Evolutionary conservation across 2,797 vertebrate genomes (phyloP), one percentile per base, ranked within the genome.

Genomic region (Carcharodon carcharias): DNA sequence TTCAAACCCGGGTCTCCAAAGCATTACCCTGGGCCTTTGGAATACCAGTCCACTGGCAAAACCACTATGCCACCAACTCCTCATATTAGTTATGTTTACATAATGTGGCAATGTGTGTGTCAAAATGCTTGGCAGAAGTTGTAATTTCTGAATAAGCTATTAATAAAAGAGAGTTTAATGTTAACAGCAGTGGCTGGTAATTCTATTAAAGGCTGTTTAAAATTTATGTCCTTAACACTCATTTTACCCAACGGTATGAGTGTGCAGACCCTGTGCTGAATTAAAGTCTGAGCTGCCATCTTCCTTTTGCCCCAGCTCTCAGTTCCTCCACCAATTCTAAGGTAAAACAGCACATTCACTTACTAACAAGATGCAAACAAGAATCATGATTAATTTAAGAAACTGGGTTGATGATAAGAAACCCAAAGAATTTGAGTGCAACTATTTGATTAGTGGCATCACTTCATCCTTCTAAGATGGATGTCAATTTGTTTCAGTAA

Each of bases 111-210:
- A 63, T 21, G 40, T 23, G 23, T 50, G n/a, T 2, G 26, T 95
- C 93, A 69, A 23, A 69, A 71, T 50, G 93, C 31, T 93, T 95
- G 93, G 65, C 93, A 50, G 40, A 31, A 50, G 45, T 28, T 45
- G 23, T 71, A 95, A 67, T 95, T 71, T 95, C 65, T 71, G 23
- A 95, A 95, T 71, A 95, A 69, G 40, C 92, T 69, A 95, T 69
- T 95, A 50, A 95, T 71, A 69, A 95, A 54, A 50, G 7, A 31
- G 45, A 71, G 67, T 45, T 95, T 71, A 71, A 54, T 65, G 11
- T 71, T 95, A 71, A 95, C 65, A 69, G 65, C 65, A 95, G 93
- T 95, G 45, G 93, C n/a, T 95, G 93, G 40, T 54, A 95, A 71
- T 71, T 61, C 91, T 93, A 63, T 67, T 73, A 95, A 92, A 92